Evolutionary conservation across 2,888 invertebrate genomes (phyloP), one percentile per base, ranked within the genome.

Genomic region (Ormyrus nitidulus): DNA sequence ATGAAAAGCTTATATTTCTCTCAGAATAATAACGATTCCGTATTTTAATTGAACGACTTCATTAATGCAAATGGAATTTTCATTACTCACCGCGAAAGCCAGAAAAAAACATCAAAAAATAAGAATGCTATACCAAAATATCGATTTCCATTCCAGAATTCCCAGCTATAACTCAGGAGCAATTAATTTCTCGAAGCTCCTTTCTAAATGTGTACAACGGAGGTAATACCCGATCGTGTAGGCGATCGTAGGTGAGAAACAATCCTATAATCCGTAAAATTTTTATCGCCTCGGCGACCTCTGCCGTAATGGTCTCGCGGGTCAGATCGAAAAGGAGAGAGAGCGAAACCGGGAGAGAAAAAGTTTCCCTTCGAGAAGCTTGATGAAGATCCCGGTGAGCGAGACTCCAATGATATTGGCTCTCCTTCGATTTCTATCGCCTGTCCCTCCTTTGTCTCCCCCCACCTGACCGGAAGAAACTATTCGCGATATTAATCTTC

Each of bases 401-500:
- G 64, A 64, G 11, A 62, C 59, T 6, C 49, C 11, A 58, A 64
- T 56, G 62, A 78, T 73, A 78, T 78, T 78, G 73, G 68, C 59
- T 66, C 65, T 59, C 6, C 51, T 10, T 44, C 53, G 61, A 78
- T 79, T 68, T 66, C 62, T 56, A 72, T 80, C 70, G 58, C 34
- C 34, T 34, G 34, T 34, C 34, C 34, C 9, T 51, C 46, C 74
- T 64, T 74, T 68, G 66, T 65, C 77, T 59, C 61, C 9, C 9
- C 69, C 51, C 58, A 77, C 71, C 71, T 71, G 71, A 34, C 9
- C 13, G 53, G 13, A 69, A 11, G 13, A 51, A 71, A 65, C 71
- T 77, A 44, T 54, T 51, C 59, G 48, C 51, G 65, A 77, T 77
- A 77, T 77, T 71, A 71, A 77, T 77, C 70, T 71, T 77, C 5